Conservation (phyloP, 2,888 invertebrate genomes). For the Odontomyia ornata region DNA sequence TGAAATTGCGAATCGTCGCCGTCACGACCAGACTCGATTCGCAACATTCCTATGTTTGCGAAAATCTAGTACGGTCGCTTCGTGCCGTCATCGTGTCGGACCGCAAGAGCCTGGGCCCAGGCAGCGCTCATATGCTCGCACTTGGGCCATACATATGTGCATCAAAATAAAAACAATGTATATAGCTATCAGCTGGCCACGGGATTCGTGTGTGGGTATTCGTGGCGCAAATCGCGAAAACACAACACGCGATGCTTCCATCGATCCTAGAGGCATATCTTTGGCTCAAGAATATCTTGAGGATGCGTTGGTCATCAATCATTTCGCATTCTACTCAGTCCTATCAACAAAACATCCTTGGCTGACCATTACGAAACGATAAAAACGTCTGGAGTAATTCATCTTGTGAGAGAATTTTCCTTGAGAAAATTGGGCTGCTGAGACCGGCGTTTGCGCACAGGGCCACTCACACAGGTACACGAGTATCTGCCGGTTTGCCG, state of each 20-base stretch:
- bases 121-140: constrained; percentile 32
- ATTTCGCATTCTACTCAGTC: too few species aligned
- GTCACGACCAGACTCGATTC: constrained; percentile 23
- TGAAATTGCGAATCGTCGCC: constrained; percentile 25
- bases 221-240: neutral
- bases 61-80: constrained; percentile 20
- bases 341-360: too few species aligned
- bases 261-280: too few species aligned
- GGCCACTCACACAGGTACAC: constrained; percentile 2
- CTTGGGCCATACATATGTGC: constrained; percentile 6
- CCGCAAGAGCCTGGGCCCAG: neutral
- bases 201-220: neutral
- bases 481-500: neutral
- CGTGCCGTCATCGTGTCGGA: too few species aligned
- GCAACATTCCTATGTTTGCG: constrained; percentile 23
- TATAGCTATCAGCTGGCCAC: constrained; percentile 30
- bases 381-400: too few species aligned
- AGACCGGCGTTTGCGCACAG: constrained; percentile 19
- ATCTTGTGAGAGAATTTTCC: too few species aligned
- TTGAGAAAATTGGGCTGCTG: neutral
- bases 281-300: too few species aligned
- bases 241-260: too few species aligned
- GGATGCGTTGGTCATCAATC: too few species aligned
- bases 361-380: too few species aligned
- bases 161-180: constrained; percentile 23